Conservation (phyloP, 2,113 vertebrate species). For the Himantopus leucocephalus region DNA sequence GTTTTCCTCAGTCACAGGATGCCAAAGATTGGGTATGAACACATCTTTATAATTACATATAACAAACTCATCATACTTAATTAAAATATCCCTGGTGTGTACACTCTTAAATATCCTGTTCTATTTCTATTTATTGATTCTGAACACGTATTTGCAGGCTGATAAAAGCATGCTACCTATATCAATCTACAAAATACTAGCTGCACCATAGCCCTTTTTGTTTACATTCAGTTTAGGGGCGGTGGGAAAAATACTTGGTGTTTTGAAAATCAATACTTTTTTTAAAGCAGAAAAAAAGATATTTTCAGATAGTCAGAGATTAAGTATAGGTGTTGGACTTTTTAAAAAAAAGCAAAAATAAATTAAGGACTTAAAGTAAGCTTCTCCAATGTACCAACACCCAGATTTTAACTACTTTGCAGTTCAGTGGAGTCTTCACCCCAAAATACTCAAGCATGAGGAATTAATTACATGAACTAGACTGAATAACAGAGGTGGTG, state of each 20-base stretch:
- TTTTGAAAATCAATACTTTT: neutral
- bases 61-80: neutral
- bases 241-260: neutral
- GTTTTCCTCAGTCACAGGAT: neutral
- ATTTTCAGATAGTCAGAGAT: neutral
- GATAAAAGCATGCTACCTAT: neutral
- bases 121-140: neutral
- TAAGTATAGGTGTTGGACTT: neutral
- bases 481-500: neutral
- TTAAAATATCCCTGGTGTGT: neutral
- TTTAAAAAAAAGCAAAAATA: neutral
- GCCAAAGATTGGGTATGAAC: neutral
- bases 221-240: neutral
- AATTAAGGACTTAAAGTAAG: neutral
- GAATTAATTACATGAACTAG: neutral
- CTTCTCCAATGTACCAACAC: neutral
- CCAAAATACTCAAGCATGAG: neutral
- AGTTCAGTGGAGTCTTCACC: neutral
- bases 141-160: neutral
- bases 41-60: neutral
- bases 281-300: neutral
- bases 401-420: neutral
- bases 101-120: neutral
- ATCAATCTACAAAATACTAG: neutral
- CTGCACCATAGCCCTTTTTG: neutral